A percentile compares a stretch with the other conserved stretches of the same genome.
Evolutionary conservation across 2,888 invertebrate genomes (phyloP).

Genomic region (Spisula subtruncata): DNA sequence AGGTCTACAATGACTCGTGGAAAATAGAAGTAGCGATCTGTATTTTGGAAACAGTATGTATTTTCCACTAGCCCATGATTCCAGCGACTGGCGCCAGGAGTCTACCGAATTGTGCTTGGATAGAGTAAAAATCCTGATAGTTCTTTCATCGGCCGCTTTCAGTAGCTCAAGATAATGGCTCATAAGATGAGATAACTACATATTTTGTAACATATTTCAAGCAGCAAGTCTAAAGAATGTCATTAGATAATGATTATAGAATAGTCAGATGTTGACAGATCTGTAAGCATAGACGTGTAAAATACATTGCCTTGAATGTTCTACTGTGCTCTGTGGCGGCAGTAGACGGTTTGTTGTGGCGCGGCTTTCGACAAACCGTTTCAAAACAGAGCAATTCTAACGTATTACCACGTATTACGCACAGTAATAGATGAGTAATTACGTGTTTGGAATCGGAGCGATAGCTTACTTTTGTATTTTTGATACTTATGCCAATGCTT

Average conservation of each 20-base stretch:
- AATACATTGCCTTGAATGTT: conserved; percentile 35
- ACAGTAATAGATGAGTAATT: background rate
- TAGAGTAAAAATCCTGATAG: conserved; percentile 50
- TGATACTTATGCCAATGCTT: background rate
- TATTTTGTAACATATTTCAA: conserved; percentile 67
- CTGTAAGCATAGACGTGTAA: conserved; percentile 59
- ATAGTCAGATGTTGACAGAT: conserved; percentile 58
- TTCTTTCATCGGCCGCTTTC: conserved; percentile 67
- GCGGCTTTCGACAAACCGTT: conserved; percentile 28
- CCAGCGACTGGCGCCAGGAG: conserved; percentile 56
- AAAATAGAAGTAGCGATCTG: background rate
- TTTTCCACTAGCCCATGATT: conserved; percentile 36
- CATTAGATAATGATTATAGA: conserved; percentile 69
- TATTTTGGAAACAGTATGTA: conserved; percentile 33
- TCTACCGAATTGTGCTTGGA: conserved; percentile 58
- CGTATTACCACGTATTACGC: conserved; percentile 16
- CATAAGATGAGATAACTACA: conserved; percentile 61
- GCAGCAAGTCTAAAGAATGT: conserved; percentile 64
- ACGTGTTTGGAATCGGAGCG: conserved; percentile 8
- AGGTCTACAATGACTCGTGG: conserved; percentile 11
- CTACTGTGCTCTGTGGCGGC: conserved; percentile 14
- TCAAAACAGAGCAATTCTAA: conserved; percentile 40
- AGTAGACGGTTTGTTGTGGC: conserved; percentile 51
- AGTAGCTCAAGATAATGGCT: conserved; percentile 64
- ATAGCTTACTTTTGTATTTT: conserved; percentile 18